Conservation (phyloP, 2,888 invertebrate species). For the Cybosia mesomella region DNA sequence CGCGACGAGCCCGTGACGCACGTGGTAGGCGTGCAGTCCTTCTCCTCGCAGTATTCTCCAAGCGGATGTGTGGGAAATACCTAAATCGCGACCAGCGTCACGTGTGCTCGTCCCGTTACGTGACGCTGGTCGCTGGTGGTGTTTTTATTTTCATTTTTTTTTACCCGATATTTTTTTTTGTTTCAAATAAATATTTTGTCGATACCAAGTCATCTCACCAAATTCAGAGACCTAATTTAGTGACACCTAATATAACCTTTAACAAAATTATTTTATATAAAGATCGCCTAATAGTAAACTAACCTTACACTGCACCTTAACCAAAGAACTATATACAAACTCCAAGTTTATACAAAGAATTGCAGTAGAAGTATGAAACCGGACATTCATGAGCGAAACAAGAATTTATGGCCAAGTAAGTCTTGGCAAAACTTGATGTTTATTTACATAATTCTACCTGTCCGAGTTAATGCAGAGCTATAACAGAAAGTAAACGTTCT, state of each 20-base stretch:
- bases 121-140: too few species aligned
- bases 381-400: constrained; percentile 47
- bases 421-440: constrained; percentile 34
- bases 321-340: constrained; percentile 11
- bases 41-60: too few species aligned
- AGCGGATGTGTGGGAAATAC: too few species aligned
- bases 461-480: constrained; percentile 30
- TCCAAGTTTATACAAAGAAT: constrained; percentile 17
- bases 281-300: not conserved
- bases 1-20: too few species aligned
- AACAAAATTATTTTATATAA: not conserved
- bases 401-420: constrained; percentile 46
- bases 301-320: constrained; percentile 9
- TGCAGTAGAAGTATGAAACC: constrained; percentile 45
- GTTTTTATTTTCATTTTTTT: too few species aligned
- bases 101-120: too few species aligned
- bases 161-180: too few species aligned
- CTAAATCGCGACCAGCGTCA: too few species aligned
- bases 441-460: constrained; percentile 47
- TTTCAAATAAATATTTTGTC: too few species aligned
- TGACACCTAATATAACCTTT: not conserved
- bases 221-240: too few species aligned
- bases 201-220: too few species aligned
- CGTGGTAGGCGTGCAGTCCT: too few species aligned
- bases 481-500: not conserved